Base-by-base conservation (phyloP, 2,888 invertebrate genomes). In the Oxycera nigricornis region DNA sequence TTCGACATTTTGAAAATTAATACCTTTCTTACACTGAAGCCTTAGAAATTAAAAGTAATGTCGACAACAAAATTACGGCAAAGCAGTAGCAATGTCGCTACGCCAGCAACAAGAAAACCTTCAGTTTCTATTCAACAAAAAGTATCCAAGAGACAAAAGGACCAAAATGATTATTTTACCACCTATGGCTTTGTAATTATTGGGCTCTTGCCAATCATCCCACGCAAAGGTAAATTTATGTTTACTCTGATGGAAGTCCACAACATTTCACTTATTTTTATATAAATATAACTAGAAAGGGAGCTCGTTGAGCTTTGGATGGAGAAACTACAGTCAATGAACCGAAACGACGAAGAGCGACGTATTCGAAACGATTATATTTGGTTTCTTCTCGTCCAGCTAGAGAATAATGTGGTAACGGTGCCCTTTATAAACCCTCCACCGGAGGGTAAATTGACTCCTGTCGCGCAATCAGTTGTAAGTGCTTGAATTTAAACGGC, bases 361-460 rank as follows among this genome's bases (percentile, higher is more conserved):
- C 57, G 9, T 4, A 74, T 73, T 26, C 75, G 77, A 26, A 77
- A 77, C 59, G 77, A 77, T 72, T 77, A 77, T 30, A 65, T 76
- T 24, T 77, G 76, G 77, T 77, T 77, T 52, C 65, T 77, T n/a
- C 73, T 77, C 1, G 72, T 76, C 1, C 77, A 77, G 65, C 72
- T 76, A n/a, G 76, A 77, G 74, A 77, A 62, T 72, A 75, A 76
- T 20, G 28, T 20, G 0, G 68, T 77, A 4, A 77, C 76, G 14
- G 41, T 77, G 35, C 77, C 77, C 26, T 77, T 77, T 75, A 74
- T 75, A 6, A 46, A 75, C 9, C 26, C 39, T 31, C 77, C 77
- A 24, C 76, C 76, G 20, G 20, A 46, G 20, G 74, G 55, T 14
- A 2, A 24, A 11, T 50, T 76, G 1, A 20, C 14, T 14, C 77